These are phyloP conservation scores for Platanista minor DNA, from an alignment of 2,113 vertebrate genomes.

Conservation along the genomic window DNA sequence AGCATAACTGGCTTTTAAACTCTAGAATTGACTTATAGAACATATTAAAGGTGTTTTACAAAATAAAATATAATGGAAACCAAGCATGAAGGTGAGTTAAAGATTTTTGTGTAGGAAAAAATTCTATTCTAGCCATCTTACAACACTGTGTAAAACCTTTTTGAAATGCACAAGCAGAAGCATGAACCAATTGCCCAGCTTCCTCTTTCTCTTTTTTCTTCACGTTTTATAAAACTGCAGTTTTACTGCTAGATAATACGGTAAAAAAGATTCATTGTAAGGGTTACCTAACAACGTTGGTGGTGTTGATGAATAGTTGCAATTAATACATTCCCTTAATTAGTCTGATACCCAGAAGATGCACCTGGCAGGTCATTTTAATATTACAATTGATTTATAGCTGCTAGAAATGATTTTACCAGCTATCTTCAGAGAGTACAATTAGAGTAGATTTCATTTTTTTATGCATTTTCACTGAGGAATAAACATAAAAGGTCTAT, in stretches of 20 bases:
- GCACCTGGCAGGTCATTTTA: constrained; percentile 90
- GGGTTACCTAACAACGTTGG: constrained; percentile 83
- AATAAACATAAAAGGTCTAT: constrained; percentile 87
- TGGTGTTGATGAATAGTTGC: constrained; percentile 89
- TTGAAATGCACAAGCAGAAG: constrained; percentile 42
- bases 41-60: neutral
- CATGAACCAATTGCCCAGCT: neutral
- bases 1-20: neutral
- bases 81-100: neutral
- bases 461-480: constrained; percentile 85
- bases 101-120: neutral
- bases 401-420: constrained; percentile 86
- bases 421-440: constrained; percentile 86
- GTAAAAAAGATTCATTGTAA: constrained; percentile 84
- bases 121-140: neutral
- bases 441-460: constrained; percentile 85
- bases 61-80: constrained; percentile 5
- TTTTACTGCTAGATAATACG: constrained; percentile 81
- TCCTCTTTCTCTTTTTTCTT: neutral
- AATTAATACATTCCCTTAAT: constrained; percentile 90
- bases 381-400: constrained; percentile 89
- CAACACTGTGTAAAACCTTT: constrained; percentile 15
- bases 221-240: constrained; percentile 75
- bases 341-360: constrained; percentile 89
- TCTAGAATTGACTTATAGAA: neutral